Conservation (phyloP, 2,888 invertebrate species). For the Hypselothyrea guttata region DNA sequence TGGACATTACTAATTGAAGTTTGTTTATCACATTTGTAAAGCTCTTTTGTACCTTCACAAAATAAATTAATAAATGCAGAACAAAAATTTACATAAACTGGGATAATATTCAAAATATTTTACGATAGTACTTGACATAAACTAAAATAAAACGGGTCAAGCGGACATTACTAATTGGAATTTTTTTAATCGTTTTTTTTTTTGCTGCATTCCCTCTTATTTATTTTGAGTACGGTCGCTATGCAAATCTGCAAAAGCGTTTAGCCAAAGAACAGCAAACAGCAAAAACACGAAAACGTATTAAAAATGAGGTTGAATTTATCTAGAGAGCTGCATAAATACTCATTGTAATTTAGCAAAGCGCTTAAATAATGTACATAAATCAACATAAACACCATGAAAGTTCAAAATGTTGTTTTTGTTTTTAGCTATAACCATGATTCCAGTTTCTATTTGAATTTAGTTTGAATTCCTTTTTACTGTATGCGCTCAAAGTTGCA, state of each 20-base stretch:
- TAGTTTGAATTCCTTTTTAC: slow-evolving; percentile 41
- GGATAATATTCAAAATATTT: too few species aligned
- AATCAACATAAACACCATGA: slow-evolving; percentile 33
- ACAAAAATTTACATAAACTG: too few species aligned
- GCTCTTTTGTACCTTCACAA: too few species aligned
- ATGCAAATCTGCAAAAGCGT: slow-evolving; percentile 28
- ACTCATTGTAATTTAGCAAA: slow-evolving; percentile 13
- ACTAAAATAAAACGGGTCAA: slow-evolving; percentile 1
- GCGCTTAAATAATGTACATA: slow-evolving; percentile 41
- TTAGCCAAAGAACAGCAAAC: slow-evolving; percentile 13
- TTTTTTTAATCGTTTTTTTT: slow-evolving; percentile 10
- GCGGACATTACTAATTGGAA: slow-evolving; percentile 26
- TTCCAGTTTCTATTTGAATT: slow-evolving; percentile 44
- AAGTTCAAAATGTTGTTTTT: slow-evolving; percentile 9
- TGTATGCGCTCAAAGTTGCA: slow-evolving; percentile 38
- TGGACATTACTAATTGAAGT: too few species aligned
- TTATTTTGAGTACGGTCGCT: slow-evolving; percentile 20
- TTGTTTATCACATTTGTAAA: too few species aligned
- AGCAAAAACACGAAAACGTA: slow-evolving; percentile 6
- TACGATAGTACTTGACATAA: too few species aligned
- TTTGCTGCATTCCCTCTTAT: slow-evolving; percentile 1
- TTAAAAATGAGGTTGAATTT: slow-evolving; percentile 3
- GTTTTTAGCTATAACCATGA: slow-evolving; percentile 22
- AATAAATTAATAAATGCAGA: too few species aligned
- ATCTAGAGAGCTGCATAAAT: slow-evolving; percentile 1